Base-by-base conservation (phyloP, 2,113 vertebrate species). In the Tor tambroides region DNA sequence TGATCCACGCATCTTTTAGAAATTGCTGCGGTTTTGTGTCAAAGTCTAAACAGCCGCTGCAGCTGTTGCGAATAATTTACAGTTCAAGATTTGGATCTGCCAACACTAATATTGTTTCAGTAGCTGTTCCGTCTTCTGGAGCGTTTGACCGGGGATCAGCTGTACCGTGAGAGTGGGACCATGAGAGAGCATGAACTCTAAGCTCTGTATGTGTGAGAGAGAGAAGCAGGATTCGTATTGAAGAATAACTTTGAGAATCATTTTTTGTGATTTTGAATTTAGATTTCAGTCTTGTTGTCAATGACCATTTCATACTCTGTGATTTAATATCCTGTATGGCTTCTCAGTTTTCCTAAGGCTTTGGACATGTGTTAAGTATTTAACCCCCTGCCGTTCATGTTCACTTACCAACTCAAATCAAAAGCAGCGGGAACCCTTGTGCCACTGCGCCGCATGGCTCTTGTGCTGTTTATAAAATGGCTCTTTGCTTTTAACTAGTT, bases 61-160 rank as follows among this genome's bases (percentile, higher is more conserved):
- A 95, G 93, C 92, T 94, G 94, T 91, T 93, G 91, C 88, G 91
- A 93, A 94, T 94, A 92, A 94, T 83, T 85, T 93, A 90, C 91
- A 85, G 90, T 91, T 93, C 89, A 86, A 69, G 90, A 89, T 89
- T 89, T 77, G 38, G 6, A 67, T 83, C 87, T 91, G 94, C 94
- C 94, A 95, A 94, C 90, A 93, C 91, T 93, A 95, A 95, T 91
- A 91, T 94, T 95, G 91, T 93, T 94, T 90, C 91, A 93, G 93
- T 91, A 93, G 94, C 89, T 43, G 81, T 91, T 89, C 89, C 89
- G 90, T 89, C 90, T 86, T 93, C 90, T 83, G 86, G 89, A 17
- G 28, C 80, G 85, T 93, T 89, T 71, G 15, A 81, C 79, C 90
- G 12, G 2, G 82, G 41, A 87, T 83, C 26, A 54, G 71, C 56